Conservation (phyloP, 2,113 vertebrate species). For the Eonycteris spelaea region DNA sequence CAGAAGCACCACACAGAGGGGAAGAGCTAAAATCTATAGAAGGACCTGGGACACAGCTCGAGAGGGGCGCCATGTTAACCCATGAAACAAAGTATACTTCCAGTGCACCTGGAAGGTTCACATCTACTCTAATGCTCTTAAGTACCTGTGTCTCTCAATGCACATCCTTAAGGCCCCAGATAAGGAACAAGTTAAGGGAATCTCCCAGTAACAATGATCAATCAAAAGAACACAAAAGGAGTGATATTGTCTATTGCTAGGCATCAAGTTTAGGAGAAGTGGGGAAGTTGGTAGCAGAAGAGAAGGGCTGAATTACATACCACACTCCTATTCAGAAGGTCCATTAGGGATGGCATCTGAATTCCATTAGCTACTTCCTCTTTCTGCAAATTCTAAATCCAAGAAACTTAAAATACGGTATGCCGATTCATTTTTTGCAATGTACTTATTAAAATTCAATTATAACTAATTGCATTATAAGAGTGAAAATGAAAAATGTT, state of each 20-base stretch:
- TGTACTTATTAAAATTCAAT: conserved; percentile 32
- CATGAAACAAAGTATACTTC: background rate
- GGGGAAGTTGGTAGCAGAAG: background rate
- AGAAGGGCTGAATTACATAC: background rate
- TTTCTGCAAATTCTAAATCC: conserved; percentile 5
- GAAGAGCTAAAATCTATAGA: background rate
- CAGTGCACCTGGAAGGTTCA: background rate
- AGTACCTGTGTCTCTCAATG: background rate
- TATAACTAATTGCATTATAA: background rate
- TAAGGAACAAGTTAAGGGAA: background rate
- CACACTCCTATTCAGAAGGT: background rate
- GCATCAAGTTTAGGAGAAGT: background rate
- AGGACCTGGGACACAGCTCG: background rate
- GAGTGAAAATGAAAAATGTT: conserved; percentile 1
- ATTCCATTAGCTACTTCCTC: background rate
- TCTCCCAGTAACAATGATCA: background rate
- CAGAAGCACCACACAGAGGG: background rate
- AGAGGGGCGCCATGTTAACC: background rate
- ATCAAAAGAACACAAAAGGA: background rate
- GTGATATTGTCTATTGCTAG: background rate
- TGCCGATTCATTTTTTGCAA: background rate
- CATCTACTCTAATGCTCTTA: background rate
- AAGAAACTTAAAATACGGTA: background rate
- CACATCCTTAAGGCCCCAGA: background rate
- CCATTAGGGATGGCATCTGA: background rate